A percentile compares a stretch with the other conserved stretches of the same genome.
These are phyloP conservation scores for Musca vetustissima DNA, from an alignment of 1,140 invertebrate species.

Conservation along the genomic window DNA sequence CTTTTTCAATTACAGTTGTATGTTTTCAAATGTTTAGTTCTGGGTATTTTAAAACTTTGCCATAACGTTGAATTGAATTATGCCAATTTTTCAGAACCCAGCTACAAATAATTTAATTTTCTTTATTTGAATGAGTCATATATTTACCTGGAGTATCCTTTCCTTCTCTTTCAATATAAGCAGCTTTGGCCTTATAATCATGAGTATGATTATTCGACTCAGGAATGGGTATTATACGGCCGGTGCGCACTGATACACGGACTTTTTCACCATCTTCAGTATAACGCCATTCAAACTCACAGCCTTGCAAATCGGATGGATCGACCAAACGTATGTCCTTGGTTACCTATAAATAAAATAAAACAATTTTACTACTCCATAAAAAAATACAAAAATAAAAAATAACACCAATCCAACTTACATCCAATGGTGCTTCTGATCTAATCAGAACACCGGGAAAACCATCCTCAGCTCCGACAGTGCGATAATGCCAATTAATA, in stretches of 20 bases:
- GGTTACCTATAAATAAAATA: slow-evolving; percentile 61
- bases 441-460: slow-evolving; percentile 68
- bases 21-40: too few species aligned
- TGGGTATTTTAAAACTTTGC: too few species aligned
- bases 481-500: slow-evolving; percentile 77
- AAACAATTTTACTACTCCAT: background rate
- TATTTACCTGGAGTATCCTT: slow-evolving; percentile 72
- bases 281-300: slow-evolving; percentile 85
- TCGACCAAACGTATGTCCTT: slow-evolving; percentile 85
- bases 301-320: slow-evolving; percentile 84
- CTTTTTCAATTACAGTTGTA: too few species aligned
- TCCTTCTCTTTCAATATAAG: slow-evolving; percentile 67
- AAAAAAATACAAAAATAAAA: too few species aligned
- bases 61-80: too few species aligned
- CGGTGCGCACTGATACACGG: slow-evolving; percentile 82
- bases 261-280: slow-evolving; percentile 88
- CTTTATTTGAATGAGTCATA: too few species aligned
- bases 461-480: slow-evolving; percentile 64
- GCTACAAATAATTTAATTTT: too few species aligned
- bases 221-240: slow-evolving; percentile 88
- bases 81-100: too few species aligned
- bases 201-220: slow-evolving; percentile 72
- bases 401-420: slow-evolving; percentile 51
- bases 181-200: slow-evolving; percentile 77
- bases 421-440: slow-evolving; percentile 65